These are phyloP conservation scores for Spisula subtruncata DNA, from an alignment of 2,888 invertebrate species.

Conservation along the genomic window DNA sequence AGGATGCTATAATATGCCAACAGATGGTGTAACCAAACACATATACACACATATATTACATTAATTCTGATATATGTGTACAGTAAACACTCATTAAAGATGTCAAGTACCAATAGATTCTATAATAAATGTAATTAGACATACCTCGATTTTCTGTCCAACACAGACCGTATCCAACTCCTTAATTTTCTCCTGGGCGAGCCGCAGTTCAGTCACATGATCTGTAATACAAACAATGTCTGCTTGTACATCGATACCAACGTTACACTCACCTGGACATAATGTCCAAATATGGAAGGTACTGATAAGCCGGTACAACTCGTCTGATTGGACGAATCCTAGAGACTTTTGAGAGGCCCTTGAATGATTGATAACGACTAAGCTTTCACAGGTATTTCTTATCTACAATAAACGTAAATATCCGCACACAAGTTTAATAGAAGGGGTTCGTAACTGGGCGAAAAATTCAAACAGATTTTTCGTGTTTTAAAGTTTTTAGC, in stretches of 20 bases:
- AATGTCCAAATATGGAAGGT: conserved; percentile 68
- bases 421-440: conserved; percentile 47
- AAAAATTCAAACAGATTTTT: conserved; percentile 17
- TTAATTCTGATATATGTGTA: conserved; percentile 4
- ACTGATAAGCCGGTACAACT: conserved; percentile 67
- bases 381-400: conserved; percentile 65
- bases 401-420: conserved; percentile 55
- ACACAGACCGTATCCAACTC: conserved; percentile 81
- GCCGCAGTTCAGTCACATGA: conserved; percentile 85
- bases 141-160: conserved; percentile 84
- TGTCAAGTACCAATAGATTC: conserved; percentile 34
- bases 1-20: not conserved
- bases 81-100: conserved; percentile 15
- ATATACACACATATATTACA: not conserved
- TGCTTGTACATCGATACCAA: conserved; percentile 53
- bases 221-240: conserved; percentile 80
- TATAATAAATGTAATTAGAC: conserved; percentile 49
- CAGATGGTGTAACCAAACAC: not conserved
- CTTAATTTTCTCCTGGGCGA: conserved; percentile 82
- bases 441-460: conserved; percentile 26
- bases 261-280: conserved; percentile 59
- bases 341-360: conserved; percentile 62
- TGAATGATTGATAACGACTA: conserved; percentile 60
- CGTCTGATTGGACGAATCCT: conserved; percentile 60
- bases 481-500: not conserved